Evolutionary conservation across 2,113 vertebrate species (phyloP), one percentile per base, ranked within the genome.

Genomic region (Cyanocitta stelleri): DNA sequence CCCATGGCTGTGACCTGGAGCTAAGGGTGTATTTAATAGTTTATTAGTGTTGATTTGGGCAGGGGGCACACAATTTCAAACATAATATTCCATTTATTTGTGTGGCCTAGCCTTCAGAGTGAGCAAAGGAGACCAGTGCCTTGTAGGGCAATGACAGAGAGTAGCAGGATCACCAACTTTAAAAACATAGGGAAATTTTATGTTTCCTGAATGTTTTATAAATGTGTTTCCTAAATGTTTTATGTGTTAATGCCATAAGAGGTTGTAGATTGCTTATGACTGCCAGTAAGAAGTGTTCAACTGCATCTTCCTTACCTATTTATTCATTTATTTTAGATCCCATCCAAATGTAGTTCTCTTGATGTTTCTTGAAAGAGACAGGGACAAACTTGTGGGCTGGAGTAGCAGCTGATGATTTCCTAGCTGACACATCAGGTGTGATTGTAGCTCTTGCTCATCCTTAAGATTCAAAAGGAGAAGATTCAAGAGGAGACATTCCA

Each of bases 161-260:
- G 21, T 23, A 32, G 44, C 30, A 24, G 4, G 13, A 20, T 58
- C 35, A 54, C 67, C 27, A 80, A 1, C 41, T 68, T 46, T 0
- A 54, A 29, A n/a, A 44, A 30, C n/a, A 75, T 1, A 12, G n/a
- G 7, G 41, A 35, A 2, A 51, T 4, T 3, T 17, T 8, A 17
- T 32, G 5, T 61, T 72, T 71, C 22, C 22, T 66, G 48, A 19
- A 8, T 51, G 15, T 66, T 84, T 58, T 26, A 10, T 71, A 35
- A 26, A 8, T 20, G 3, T 52, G 10, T 49, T 74, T 77, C 19
- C 13, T 68, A n/a, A 33, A 4, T 64, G 4, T 74, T 80, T 46
- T 26, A 4, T 59, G 13, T 0, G 0, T 76, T 23, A 73, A 49
- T 61, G 24, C 59, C 0, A 0, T 22, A 46, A 72, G 37, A 26